Conservation (phyloP, 2,888 invertebrate genomes). For the Perdita meconis region DNA sequence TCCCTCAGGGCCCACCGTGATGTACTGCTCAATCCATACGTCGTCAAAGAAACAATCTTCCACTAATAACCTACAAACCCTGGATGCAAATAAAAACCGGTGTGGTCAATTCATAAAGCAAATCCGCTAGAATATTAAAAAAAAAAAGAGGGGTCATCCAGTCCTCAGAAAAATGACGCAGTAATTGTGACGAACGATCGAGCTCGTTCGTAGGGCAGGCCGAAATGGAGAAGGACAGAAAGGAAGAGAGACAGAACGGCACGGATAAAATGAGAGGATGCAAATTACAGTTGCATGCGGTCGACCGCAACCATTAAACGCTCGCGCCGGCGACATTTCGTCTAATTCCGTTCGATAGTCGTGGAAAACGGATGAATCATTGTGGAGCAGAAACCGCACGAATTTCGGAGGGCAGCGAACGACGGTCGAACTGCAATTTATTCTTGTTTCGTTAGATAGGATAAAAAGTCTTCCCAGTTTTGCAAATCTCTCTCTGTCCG, state of each 20-base stretch:
- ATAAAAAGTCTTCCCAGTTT: too few species aligned
- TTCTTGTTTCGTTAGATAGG: background rate
- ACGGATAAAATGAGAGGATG: slow-evolving; percentile 31
- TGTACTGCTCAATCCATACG: background rate
- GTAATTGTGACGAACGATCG: slow-evolving; percentile 58
- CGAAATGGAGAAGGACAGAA: slow-evolving; percentile 23
- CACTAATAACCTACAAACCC: background rate
- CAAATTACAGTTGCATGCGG: slow-evolving; percentile 51
- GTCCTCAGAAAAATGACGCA: slow-evolving; percentile 33
- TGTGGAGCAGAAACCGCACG: background rate
- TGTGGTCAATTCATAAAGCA: slow-evolving; percentile 1
- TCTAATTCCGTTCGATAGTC: slow-evolving; percentile 29
- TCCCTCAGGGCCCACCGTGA: background rate
- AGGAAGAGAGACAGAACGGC: slow-evolving; percentile 17
- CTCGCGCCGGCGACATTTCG: slow-evolving; percentile 32
- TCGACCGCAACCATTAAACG: slow-evolving; percentile 18
- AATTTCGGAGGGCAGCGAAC: background rate
- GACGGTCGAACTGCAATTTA: background rate
- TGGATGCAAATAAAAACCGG: background rate
- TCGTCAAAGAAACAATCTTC: background rate
- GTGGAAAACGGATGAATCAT: slow-evolving; percentile 19
- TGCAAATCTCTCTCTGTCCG: background rate
- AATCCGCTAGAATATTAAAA: slow-evolving; percentile 25
- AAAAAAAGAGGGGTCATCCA: slow-evolving; percentile 28
- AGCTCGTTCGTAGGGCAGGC: slow-evolving; percentile 3